Evolutionary conservation across 2,113 vertebrate genomes (phyloP).

Genomic region (Pterocles burchelli): DNA sequence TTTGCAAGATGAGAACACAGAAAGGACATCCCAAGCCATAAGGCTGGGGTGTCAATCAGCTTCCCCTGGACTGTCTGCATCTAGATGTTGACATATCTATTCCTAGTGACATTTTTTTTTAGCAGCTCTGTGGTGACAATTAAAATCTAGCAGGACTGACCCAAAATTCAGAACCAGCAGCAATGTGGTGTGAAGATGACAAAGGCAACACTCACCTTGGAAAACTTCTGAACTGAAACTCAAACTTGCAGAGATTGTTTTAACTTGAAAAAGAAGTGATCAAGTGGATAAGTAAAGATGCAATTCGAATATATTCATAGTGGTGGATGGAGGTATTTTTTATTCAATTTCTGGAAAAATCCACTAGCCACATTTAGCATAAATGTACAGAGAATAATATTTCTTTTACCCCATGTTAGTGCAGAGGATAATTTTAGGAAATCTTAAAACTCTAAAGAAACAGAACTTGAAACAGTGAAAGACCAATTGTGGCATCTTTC

Average conservation of each 20-base stretch:
- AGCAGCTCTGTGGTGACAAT: neutral
- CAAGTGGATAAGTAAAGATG: neutral
- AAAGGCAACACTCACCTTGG: neutral
- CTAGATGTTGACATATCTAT: neutral
- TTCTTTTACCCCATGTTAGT: neutral
- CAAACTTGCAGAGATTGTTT: neutral
- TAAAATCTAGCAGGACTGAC: neutral
- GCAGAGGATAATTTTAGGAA: neutral
- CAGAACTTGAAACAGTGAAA: neutral
- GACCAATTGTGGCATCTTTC: neutral
- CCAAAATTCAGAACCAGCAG: slow-evolving; percentile 17
- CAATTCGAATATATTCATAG: neutral
- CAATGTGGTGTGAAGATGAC: neutral
- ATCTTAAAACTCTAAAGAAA: neutral
- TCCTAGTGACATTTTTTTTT: neutral
- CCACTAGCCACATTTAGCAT: neutral
- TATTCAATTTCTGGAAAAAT: neutral
- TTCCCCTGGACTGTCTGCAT: neutral
- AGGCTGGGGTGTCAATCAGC: neutral
- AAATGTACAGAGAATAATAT: neutral
- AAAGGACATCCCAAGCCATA: neutral
- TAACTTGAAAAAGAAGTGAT: neutral
- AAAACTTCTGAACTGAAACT: neutral
- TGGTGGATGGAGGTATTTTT: neutral
- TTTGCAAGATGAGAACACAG: neutral